Base-by-base conservation (phyloP, 2,113 vertebrate species). In the Dicerorhinus sumatrensis region DNA sequence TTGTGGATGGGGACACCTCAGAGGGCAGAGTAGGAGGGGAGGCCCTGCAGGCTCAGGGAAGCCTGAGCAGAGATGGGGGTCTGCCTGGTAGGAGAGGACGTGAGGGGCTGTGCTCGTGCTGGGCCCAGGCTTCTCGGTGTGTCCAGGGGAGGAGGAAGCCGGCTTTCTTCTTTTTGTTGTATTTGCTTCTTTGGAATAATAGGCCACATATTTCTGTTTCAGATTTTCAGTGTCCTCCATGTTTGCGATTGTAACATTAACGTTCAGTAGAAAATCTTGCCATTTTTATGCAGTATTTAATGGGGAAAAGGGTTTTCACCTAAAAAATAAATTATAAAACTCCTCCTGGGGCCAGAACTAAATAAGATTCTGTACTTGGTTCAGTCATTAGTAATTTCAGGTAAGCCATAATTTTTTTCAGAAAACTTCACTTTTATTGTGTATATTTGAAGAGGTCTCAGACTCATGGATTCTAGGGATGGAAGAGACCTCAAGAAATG, bases 101-200 rank as follows among this genome's bases (percentile, higher is more conserved):
- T 2, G 9, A 33, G 39, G n/a, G n/a, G 46, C 73, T 23, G 11
- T 21, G 48, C 33, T 13, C 4, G 36, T 1, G 17, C 18, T 62
- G 12, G 14, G 39, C 39, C 33, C 3, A 3, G 58, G 62, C 69
- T 11, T 0, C 5, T 0, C 0, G 1, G 8, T 9, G 2, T 18
- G 51, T 13, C 25, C 8, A 0, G 48, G 36, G 56, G 87, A 65
- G 17, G 8, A 56, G 10, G 6, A 86, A 25, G 48, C 36, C 8
- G 11, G 16, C 20, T 36, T 46, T 25, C 33, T 93, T 85, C 29
- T 58, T 92, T 77, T 60, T 73, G 12, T 54, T 46, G 16, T 33
- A 14, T 39, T 90, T 85, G 23, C 48, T 39, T 62, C 77, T 81
- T 75, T 48, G 29, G 48, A 86, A 46, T 65, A 51, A 69, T 20